Evolutionary conservation across 2,113 vertebrate species (phyloP), one percentile per base, ranked within the genome.

Genomic region (Rhinogobius similis): DNA sequence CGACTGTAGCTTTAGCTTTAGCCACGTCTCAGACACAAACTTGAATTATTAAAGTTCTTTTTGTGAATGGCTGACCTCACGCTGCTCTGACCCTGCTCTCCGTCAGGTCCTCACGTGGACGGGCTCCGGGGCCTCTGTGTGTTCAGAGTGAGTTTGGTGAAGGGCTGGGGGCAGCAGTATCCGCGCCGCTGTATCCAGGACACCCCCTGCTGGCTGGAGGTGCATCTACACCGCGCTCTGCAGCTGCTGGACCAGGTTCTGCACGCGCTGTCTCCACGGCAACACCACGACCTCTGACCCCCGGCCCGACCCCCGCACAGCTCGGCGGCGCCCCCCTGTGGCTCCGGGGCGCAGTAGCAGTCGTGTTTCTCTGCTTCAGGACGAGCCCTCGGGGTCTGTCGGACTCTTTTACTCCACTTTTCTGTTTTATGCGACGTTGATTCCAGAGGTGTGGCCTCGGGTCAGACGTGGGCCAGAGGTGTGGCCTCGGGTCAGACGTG

Each of bases 91-190:
- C 32, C 0, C 69, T 81, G 76, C 59, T 74, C 67, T 78, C 91
- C 0, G 1, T 92, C 93, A 0, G 93, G 92, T 29, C 92, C 93
- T 23, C 93, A 91, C 0, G 94, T 93, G 58, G 93, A 94, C 0
- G 93, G 94, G 69, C 89, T 94, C 77, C 88, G 93, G 26, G 76
- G 92, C 0, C 72, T 95, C 11, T 94, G 93, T 41, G 94, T 95
- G 39, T 81, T 95, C 56, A 85, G 93, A 0, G 87, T 95, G 66
- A 94, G 92, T 79, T 94, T 94, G 2, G 93, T 95, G 2, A 95
- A 95, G 72, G 94, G 94, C n/a, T 96, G 94, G 94, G 95, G 94
- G 0, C 93, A 91, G 0, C 93, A 95, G 65, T 94, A 94, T 77
- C 93, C 92, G 0, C 89, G 94, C 0, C 92, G 89, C 63, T 93